Evolutionary conservation across 1,140 invertebrate genomes (phyloP).

Genomic region (Zaprionus gabonicus): DNA sequence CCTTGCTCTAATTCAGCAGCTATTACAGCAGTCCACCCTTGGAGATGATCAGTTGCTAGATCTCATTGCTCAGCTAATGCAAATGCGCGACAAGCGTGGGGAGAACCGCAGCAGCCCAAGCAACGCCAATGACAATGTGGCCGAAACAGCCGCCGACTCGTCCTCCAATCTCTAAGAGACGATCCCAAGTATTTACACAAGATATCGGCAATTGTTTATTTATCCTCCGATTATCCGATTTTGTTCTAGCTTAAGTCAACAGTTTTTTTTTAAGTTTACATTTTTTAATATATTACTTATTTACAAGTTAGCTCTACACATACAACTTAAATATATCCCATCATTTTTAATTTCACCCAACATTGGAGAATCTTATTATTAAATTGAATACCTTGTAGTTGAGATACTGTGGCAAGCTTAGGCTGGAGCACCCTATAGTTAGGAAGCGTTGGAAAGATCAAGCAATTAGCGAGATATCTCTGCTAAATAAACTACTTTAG

Average conservation of each 20-base stretch:
- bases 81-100: slow-evolving; percentile 32
- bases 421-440: too few relatives aligned
- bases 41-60: slow-evolving; percentile 69
- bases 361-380: too few relatives aligned
- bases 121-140: slow-evolving; percentile 54
- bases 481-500: too few relatives aligned
- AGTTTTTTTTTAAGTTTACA: background rate
- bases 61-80: slow-evolving; percentile 68
- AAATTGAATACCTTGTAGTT: too few relatives aligned
- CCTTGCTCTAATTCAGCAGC: slow-evolving; percentile 56
- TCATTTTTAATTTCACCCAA: background rate
- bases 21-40: slow-evolving; percentile 57
- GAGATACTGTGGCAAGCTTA: too few relatives aligned
- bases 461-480: too few relatives aligned
- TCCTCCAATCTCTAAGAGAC: slow-evolving; percentile 71
- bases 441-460: too few relatives aligned
- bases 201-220: background rate
- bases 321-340: slow-evolving; percentile 4
- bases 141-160: slow-evolving; percentile 78
- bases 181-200: slow-evolving; percentile 12
- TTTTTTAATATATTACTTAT: background rate
- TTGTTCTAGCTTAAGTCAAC: background rate
- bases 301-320: background rate
- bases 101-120: slow-evolving; percentile 12
- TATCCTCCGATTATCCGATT: background rate